Conservation (phyloP, 2,113 vertebrate genomes). For the Prietella phreatophila region DNA sequence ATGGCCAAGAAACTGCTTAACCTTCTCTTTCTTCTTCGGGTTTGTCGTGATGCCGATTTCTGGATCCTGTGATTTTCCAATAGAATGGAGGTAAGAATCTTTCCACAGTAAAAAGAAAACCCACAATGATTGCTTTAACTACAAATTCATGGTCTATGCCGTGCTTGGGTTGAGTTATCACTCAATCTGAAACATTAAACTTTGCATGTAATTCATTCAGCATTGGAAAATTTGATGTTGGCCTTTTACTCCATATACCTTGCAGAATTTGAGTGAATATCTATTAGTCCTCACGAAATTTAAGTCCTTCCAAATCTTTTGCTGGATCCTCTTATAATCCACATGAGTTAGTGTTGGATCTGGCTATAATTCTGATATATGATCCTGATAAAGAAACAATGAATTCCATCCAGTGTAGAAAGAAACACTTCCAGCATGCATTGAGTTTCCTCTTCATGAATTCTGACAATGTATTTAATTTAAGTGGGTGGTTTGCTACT, state of each 20-base stretch:
- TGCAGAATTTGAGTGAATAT: neutral
- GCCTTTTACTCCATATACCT: neutral
- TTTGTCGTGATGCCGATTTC: constrained; percentile 54
- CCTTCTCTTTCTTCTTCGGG: constrained; percentile 56
- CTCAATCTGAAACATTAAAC: neutral
- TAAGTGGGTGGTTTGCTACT: constrained; percentile 13
- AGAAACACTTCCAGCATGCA: neutral
- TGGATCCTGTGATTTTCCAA: constrained; percentile 59
- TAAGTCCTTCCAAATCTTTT: neutral
- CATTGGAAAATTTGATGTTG: neutral
- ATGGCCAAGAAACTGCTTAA: constrained; percentile 60
- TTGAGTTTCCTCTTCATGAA: neutral
- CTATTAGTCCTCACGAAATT: neutral
- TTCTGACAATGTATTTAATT: constrained; percentile 4
- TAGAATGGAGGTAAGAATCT: constrained; percentile 85
- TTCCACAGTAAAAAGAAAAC: neutral
- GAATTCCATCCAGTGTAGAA: neutral
- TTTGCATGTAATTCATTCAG: neutral
- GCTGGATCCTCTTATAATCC: neutral
- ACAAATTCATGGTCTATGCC: neutral
- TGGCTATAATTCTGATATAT: neutral
- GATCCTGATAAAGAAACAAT: constrained; percentile 14
- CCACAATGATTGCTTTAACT: neutral
- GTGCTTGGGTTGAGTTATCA: neutral
- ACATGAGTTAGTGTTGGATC: constrained; percentile 14